Evolutionary conservation across 2,888 invertebrate species (phyloP).

Genomic region (Anticlea derivata): DNA sequence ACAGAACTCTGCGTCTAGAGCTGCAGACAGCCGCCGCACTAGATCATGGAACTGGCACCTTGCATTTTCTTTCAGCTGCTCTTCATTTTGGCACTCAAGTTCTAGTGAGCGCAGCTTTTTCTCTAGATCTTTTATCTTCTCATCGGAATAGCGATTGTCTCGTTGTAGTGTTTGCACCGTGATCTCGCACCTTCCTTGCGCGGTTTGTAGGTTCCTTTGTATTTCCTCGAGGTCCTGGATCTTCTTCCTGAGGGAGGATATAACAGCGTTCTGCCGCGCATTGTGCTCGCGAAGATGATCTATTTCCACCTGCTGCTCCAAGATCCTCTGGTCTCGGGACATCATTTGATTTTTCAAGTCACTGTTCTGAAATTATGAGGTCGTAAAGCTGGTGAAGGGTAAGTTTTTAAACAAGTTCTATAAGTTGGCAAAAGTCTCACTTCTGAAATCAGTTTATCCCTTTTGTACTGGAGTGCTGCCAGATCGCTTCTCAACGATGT

Average conservation of each 20-base stretch:
- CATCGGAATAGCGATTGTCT: conserved; percentile 88
- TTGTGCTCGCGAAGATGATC: conserved; percentile 92
- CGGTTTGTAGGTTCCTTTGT: conserved; percentile 86
- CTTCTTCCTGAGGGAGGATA: conserved; percentile 90
- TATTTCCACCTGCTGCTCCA: conserved; percentile 91
- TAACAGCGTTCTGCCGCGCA: conserved; percentile 91
- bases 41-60: conserved; percentile 88
- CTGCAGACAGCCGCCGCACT: conserved; percentile 87
- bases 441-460: conserved; percentile 90
- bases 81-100: conserved; percentile 88
- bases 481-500: conserved; percentile 92
- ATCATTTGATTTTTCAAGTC: conserved; percentile 89
- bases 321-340: conserved; percentile 87
- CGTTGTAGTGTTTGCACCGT: conserved; percentile 89
- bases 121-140: conserved; percentile 90
- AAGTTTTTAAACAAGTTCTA: neutral
- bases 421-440: conserved; percentile 64
- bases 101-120: conserved; percentile 89
- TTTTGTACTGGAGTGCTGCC: conserved; percentile 92
- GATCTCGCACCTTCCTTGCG: conserved; percentile 87
- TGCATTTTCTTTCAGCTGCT: conserved; percentile 89
- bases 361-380: conserved; percentile 80
- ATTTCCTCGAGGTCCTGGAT: conserved; percentile 91
- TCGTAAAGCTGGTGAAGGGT: neutral
- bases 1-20: conserved; percentile 88